Conservation (phyloP, 2,113 vertebrate genomes). For the Odobenus rosmarus region DNA sequence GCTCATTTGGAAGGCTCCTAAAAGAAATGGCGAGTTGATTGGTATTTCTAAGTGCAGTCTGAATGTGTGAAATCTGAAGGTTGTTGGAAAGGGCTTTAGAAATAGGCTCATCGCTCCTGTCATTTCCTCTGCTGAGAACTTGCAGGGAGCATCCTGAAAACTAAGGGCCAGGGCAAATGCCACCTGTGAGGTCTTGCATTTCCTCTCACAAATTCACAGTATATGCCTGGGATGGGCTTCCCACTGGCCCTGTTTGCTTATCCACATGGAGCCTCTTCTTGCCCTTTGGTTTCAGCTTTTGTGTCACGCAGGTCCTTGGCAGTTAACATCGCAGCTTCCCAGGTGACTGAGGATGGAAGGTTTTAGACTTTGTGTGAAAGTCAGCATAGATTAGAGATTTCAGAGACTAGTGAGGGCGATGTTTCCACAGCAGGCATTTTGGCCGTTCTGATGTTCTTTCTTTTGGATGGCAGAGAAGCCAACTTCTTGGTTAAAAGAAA, state of each 20-base stretch:
- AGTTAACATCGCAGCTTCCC: constrained; percentile 54
- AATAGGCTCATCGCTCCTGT: constrained; percentile 1
- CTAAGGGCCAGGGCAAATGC: background rate
- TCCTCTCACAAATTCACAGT: background rate
- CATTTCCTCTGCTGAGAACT: constrained; percentile 48
- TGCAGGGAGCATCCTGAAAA: constrained; percentile 30
- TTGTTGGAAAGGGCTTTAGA: constrained; percentile 27
- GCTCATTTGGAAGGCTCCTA: background rate
- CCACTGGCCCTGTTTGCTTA: background rate
- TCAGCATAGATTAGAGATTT: background rate
- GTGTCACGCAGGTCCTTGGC: background rate
- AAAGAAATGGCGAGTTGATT: background rate
- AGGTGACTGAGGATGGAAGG: background rate
- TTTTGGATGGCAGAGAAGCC: background rate
- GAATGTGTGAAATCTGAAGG: constrained; percentile 27
- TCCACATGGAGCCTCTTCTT: constrained; percentile 46
- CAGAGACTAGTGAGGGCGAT: background rate
- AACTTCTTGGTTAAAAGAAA: constrained; percentile 31
- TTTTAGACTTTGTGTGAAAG: constrained; percentile 39
- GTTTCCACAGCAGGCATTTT: background rate
- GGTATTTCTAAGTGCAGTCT: constrained; percentile 1
- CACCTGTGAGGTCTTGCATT: background rate
- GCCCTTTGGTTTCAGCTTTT: constrained; percentile 26
- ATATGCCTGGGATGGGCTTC: background rate
- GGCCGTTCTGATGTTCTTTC: background rate